Conservation (phyloP, 1,140 invertebrate genomes). For the Meteorus sp. region DNA sequence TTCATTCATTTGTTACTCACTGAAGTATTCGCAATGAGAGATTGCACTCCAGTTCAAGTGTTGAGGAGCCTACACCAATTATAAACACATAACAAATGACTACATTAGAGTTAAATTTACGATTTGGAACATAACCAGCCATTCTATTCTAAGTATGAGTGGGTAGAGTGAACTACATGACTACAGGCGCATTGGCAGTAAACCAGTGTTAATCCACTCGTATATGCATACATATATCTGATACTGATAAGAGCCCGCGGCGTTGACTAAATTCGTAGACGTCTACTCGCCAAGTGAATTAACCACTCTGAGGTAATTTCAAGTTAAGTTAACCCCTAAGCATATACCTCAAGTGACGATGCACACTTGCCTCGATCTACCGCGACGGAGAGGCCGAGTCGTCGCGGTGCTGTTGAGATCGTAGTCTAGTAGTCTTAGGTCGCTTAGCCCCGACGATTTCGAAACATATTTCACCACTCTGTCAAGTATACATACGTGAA, state of each 20-base stretch:
- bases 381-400: constrained; percentile 21
- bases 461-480: not conserved
- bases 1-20: too few species aligned
- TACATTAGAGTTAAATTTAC: too few species aligned
- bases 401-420: constrained; percentile 15
- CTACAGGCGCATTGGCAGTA: constrained; percentile 5
- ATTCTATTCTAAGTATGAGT: too few species aligned
- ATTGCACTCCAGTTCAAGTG: too few species aligned
- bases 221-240: constrained; percentile 43
- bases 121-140: too few species aligned
- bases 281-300: constrained; percentile 55
- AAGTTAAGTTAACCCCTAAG: constrained; percentile 55
- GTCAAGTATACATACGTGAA: too few species aligned
- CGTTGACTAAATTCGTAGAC: constrained; percentile 38
- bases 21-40: too few species aligned
- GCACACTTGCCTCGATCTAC: constrained; percentile 22
- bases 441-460: not conserved
- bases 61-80: too few species aligned
- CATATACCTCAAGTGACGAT: constrained; percentile 45
- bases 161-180: not conserved
- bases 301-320: constrained; percentile 51
- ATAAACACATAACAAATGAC: too few species aligned
- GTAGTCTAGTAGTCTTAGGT: constrained; percentile 1
- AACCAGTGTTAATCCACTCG: too few species aligned
- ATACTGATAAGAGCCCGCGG: constrained; percentile 55